These are phyloP conservation scores for Garrulus glandarius DNA, from an alignment of 2,797 vertebrate species.

Conservation along the genomic window DNA sequence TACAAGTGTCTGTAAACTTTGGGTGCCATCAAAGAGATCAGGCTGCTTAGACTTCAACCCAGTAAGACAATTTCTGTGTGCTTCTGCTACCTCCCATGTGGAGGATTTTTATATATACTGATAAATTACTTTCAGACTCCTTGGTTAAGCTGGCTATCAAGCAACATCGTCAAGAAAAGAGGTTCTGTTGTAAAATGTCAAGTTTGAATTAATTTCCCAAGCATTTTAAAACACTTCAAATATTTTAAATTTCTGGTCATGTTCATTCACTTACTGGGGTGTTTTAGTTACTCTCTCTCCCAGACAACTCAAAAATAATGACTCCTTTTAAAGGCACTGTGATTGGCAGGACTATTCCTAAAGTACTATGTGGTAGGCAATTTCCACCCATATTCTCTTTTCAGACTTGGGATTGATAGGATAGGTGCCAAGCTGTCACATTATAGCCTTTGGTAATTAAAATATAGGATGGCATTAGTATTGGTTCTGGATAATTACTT, in stretches of 20 bases:
- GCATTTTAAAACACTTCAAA: background rate
- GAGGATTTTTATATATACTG: background rate
- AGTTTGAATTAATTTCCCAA: background rate
- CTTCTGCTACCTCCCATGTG: too few species aligned
- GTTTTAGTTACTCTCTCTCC: background rate
- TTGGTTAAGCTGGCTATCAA: background rate
- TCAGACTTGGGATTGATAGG: slow-evolving; percentile 11
- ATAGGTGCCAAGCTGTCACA: slow-evolving; percentile 24
- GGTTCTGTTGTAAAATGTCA: background rate
- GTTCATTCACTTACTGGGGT: background rate
- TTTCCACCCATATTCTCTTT: slow-evolving; percentile 17
- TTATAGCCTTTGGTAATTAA: slow-evolving; percentile 58
- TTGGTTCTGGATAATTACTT: slow-evolving; percentile 24
- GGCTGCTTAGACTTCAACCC: background rate
- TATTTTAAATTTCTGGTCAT: background rate
- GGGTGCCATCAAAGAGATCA: background rate
- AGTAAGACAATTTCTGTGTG: background rate
- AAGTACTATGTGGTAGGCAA: background rate
- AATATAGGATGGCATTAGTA: slow-evolving; percentile 33
- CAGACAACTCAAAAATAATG: slow-evolving; percentile 27
- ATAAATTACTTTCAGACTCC: background rate
- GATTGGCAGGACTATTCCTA: slow-evolving; percentile 27
- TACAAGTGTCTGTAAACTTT: background rate
- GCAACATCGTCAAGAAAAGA: background rate
- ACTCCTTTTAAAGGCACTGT: slow-evolving; percentile 6